Conservation (phyloP, 2,888 invertebrate species). For the Mythimna vitellina region DNA sequence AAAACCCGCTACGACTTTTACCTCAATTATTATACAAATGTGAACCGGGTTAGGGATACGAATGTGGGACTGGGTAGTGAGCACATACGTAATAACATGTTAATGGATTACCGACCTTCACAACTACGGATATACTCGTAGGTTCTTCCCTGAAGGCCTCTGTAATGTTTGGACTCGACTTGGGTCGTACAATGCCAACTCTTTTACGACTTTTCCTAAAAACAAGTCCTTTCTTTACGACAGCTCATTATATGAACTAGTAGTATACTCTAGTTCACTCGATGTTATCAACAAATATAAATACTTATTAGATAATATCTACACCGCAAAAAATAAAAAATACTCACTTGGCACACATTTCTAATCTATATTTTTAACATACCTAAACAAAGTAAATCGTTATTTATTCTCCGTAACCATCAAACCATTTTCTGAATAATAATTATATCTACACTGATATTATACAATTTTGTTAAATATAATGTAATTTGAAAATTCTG, state of each 20-base stretch:
- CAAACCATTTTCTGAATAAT: background rate
- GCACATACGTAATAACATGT: slow-evolving; percentile 10
- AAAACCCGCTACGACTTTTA: slow-evolving; percentile 53
- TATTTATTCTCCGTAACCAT: too few species aligned
- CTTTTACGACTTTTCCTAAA: background rate
- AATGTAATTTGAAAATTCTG: too few species aligned
- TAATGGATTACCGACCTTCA: slow-evolving; percentile 9
- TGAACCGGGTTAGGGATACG: slow-evolving; percentile 28
- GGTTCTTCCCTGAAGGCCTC: slow-evolving; percentile 16
- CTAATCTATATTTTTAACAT: background rate
- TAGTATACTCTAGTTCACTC: background rate
- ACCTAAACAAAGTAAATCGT: background rate
- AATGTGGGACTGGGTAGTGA: slow-evolving; percentile 24
- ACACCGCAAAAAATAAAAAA: too few species aligned
- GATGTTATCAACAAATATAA: background rate
- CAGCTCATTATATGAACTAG: background rate
- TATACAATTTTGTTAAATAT: too few species aligned
- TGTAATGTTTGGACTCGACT: slow-evolving; percentile 3
- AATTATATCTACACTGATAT: background rate
- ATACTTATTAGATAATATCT: background rate
- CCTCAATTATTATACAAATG: slow-evolving; percentile 59
- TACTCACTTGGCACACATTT: background rate
- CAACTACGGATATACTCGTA: background rate
- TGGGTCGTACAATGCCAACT: slow-evolving; percentile 1
- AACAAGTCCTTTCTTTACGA: slow-evolving; percentile 1